Evolutionary conservation across 1,140 invertebrate species (phyloP), one percentile per base, ranked within the genome.

Genomic region (Zaprionus ornatus): DNA sequence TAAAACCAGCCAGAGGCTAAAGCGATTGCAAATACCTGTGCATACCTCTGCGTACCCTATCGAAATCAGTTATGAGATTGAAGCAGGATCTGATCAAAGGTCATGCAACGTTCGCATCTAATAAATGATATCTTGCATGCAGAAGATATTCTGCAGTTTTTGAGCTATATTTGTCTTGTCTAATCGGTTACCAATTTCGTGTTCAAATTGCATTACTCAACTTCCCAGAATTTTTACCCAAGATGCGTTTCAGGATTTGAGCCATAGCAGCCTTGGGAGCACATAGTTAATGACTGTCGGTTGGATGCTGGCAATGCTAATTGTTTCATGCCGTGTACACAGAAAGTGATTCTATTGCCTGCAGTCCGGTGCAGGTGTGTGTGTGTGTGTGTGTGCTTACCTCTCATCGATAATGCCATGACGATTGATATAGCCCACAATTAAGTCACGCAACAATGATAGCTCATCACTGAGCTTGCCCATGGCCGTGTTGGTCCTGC

Each of bases 381-480:
- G 6, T 52, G 42, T 67, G 35, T 63, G 15, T 52, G 27, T 52
- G 6, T 52, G 42, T 67, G 69, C 90, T 82, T 63, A 94, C 94
- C 92, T 92, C 62, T 93, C 93, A 90, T 93, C 93, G 72, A 92
- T 90, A 66, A 94, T 94, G 19, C 96, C 93, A 91, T 96, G 94
- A 64, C 94, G 95, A 79, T 95, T 93, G 76, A 97, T 94, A 82
- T 96, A 97, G 70, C 96, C 95, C 29, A 95, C 94, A 50, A 95
- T 94, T 50, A 95, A 90, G 17, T 95, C 94, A 67, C 96, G 92
- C 56, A 97, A 90, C 57, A 94, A 82, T 72, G 94, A 94, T 82
- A 95, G 93, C 54, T 95, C 94, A 68, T 95, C 95, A 45, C 93
- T 93, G 57, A 94, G 90, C 63, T 92, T 92, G 42, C 93, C 93